phyloP scores from a whole-genome alignment of 2,888 invertebrate genomes.

The Capitulum mitella region DNA sequence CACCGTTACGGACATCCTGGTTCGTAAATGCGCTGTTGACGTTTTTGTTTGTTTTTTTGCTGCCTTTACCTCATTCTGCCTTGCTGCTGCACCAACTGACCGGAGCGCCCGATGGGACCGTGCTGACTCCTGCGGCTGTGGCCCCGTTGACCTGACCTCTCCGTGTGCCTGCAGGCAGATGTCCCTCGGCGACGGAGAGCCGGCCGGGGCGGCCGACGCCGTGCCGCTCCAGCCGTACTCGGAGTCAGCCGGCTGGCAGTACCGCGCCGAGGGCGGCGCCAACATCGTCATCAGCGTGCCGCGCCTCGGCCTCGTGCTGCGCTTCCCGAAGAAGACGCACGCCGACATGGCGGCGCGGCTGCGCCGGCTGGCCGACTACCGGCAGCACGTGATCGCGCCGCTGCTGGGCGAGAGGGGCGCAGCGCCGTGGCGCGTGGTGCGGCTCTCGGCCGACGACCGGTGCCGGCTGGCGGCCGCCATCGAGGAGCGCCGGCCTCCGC shows the following conservation, averaged over 20 bases:
- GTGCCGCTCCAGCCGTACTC: background rate
- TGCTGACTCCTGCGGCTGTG: too few species aligned
- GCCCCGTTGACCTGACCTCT: too few species aligned
- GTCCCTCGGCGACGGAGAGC: too few species aligned
- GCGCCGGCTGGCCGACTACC: background rate
- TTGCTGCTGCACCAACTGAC: too few species aligned
- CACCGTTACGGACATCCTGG: too few species aligned
- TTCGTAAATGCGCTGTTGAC: too few species aligned
- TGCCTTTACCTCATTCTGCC: too few species aligned
- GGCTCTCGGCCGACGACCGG: background rate
- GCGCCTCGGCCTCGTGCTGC: background rate
- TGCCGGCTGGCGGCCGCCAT: background rate
- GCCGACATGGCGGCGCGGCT: background rate
- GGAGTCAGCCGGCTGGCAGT: slow-evolving; percentile 12
- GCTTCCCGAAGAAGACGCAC: slow-evolving; percentile 12
- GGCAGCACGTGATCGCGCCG: background rate
- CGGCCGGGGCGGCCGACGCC: too few species aligned
- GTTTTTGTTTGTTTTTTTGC: too few species aligned
- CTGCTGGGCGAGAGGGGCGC: background rate
- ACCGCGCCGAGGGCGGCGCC: slow-evolving; percentile 29
- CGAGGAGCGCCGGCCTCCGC: background rate
- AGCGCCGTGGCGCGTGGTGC: background rate
- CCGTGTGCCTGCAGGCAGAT: too few species aligned
- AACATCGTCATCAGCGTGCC: slow-evolving; percentile 28
- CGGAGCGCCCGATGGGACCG: too few species aligned